Evolutionary conservation across 2,888 invertebrate genomes (phyloP).

Genomic region (Drosophila paracracens): DNA sequence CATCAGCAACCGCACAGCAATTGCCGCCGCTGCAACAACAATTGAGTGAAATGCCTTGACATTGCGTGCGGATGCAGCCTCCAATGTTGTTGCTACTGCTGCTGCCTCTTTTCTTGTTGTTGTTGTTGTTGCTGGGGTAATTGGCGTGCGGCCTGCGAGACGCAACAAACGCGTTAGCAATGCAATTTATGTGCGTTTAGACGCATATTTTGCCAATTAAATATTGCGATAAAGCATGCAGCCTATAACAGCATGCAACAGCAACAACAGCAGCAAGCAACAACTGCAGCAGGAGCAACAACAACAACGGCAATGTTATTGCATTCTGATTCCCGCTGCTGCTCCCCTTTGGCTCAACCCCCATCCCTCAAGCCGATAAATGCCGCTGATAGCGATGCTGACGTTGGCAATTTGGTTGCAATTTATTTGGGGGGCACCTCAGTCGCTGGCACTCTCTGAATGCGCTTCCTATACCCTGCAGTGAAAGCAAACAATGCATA

Average conservation of each 20-base stretch:
- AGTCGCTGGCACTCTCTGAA: conserved; percentile 36
- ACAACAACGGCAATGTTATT: conserved; percentile 30
- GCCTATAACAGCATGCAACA: conserved; percentile 64
- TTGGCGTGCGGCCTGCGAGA: conserved; percentile 73
- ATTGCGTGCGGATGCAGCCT: conserved; percentile 75
- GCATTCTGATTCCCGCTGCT: conserved; percentile 22
- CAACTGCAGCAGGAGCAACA: conserved; percentile 3
- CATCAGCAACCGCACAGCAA: conserved; percentile 66
- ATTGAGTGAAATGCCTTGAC: conserved; percentile 78
- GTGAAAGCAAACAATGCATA: neutral
- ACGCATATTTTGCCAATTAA: conserved; percentile 85
- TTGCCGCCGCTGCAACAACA: conserved; percentile 65
- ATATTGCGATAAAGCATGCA: conserved; percentile 84
- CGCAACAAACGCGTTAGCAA: conserved; percentile 79
- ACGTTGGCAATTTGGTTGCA: conserved; percentile 79
- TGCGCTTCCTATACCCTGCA: conserved; percentile 23
- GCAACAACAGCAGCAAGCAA: conserved; percentile 25
- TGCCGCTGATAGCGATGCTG: conserved; percentile 77
- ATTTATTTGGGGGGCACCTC: conserved; percentile 71
- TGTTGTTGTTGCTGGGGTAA: conserved; percentile 51
- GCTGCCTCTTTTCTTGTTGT: conserved; percentile 37
- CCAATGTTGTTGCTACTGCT: conserved; percentile 12
- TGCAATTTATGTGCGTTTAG: conserved; percentile 84
- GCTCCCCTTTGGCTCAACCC: conserved; percentile 6
- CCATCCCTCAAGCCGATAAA: conserved; percentile 67